Evolutionary conservation across 2,888 invertebrate species (phyloP).

Genomic region (Metellina segmentata): DNA sequence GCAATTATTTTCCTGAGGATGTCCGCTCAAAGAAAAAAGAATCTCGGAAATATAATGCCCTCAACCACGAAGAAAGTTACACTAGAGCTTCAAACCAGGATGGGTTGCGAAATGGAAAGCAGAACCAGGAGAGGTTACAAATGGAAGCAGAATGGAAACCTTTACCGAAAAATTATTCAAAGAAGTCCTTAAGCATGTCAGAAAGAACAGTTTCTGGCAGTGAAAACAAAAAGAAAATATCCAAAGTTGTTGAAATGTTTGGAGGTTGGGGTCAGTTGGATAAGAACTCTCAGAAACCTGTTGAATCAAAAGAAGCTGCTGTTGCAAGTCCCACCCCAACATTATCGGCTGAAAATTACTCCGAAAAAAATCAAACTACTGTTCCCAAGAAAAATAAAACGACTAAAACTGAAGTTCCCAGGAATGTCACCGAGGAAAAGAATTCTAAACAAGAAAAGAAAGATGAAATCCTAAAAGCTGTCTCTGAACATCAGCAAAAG

Average conservation of each 20-base stretch:
- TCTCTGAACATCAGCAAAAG: too few species aligned
- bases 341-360: neutral
- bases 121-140: too few species aligned
- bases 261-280: conserved; percentile 45
- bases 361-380: neutral
- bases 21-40: neutral
- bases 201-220: neutral
- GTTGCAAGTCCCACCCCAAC: neutral
- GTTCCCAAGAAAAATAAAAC: neutral
- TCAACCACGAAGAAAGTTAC: neutral
- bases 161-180: neutral
- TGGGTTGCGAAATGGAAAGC: too few species aligned
- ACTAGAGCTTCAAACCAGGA: neutral
- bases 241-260: conserved; percentile 38
- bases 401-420: neutral
- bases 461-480: neutral
- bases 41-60: neutral
- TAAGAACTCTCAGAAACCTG: neutral
- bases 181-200: neutral
- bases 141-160: too few species aligned
- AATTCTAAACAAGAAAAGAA: neutral
- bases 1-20: neutral
- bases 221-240: conserved; percentile 8
- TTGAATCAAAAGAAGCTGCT: neutral
- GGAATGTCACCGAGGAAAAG: neutral